Evolutionary conservation across 1,140 invertebrate species (phyloP).

Genomic region (Wiebesia pumilae): DNA sequence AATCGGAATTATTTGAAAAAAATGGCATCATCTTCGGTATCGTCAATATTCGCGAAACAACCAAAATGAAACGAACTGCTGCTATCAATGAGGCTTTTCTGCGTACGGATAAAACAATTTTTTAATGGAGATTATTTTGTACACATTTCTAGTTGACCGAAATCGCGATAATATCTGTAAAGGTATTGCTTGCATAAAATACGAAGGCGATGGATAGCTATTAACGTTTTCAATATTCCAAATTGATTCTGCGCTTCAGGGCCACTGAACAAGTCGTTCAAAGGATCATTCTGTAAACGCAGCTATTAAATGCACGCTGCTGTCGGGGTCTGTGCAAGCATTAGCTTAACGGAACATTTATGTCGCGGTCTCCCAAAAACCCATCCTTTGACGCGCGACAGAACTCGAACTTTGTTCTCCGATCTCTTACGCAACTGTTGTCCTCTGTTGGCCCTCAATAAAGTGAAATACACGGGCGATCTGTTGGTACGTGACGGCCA

Average conservation of each 20-base stretch:
- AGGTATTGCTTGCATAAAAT: not conserved
- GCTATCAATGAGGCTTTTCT: not conserved
- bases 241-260: not conserved
- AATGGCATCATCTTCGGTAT: too few species aligned
- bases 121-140: not conserved
- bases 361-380: not conserved
- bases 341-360: not conserved
- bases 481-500: constrained; percentile 60
- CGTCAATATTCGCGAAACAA: too few species aligned
- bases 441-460: not conserved
- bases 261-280: too few species aligned
- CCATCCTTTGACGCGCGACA: too few species aligned
- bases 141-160: not conserved
- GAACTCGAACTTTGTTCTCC: not conserved
- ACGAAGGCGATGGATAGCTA: not conserved
- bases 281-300: too few species aligned
- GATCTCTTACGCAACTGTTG: constrained; percentile 5
- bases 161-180: not conserved
- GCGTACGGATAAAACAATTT: not conserved
- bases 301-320: too few species aligned
- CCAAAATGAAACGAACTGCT: too few species aligned
- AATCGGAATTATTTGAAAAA: too few species aligned
- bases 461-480: constrained; percentile 61
- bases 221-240: not conserved
- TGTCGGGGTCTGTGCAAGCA: not conserved